phyloP scores from a whole-genome alignment of 2,797 vertebrate genomes.

The Gorsachius magnificus region DNA sequence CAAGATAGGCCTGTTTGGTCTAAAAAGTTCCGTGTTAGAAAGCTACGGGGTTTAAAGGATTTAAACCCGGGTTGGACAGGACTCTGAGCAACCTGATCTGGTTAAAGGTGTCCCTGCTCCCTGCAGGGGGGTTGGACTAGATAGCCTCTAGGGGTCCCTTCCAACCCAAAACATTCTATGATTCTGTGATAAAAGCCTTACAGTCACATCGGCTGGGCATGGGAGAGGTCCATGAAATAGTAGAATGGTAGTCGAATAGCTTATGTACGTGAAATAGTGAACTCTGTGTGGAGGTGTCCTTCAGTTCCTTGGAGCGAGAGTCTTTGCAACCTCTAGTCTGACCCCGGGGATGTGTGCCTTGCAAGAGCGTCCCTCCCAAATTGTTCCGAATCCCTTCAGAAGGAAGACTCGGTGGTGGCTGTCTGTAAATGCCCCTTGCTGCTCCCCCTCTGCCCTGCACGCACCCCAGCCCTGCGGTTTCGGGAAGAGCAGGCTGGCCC shows the following conservation, averaged over 20 bases:
- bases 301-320: background rate
- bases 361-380: background rate
- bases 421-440: background rate
- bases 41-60: background rate
- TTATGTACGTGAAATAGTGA: fast-evolving
- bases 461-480: fast-evolving
- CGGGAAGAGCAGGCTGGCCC: background rate
- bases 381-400: background rate
- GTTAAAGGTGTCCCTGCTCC: too few species aligned
- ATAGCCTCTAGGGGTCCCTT: too few species aligned
- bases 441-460: background rate
- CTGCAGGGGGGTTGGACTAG: too few species aligned
- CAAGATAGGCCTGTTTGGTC: background rate
- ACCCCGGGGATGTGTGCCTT: background rate
- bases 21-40: background rate
- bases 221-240: background rate
- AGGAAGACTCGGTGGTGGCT: background rate
- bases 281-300: background rate
- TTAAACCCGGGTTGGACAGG: too few species aligned
- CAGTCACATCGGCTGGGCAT: background rate
- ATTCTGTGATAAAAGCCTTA: background rate
- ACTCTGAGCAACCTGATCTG: too few species aligned
- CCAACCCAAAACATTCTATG: too few species aligned
- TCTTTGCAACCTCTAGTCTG: background rate
- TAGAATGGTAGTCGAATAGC: too few species aligned